Evolutionary conservation across 1,140 invertebrate genomes (phyloP), one percentile per base, ranked within the genome.

Genomic region (Mesaphorura yosii): DNA sequence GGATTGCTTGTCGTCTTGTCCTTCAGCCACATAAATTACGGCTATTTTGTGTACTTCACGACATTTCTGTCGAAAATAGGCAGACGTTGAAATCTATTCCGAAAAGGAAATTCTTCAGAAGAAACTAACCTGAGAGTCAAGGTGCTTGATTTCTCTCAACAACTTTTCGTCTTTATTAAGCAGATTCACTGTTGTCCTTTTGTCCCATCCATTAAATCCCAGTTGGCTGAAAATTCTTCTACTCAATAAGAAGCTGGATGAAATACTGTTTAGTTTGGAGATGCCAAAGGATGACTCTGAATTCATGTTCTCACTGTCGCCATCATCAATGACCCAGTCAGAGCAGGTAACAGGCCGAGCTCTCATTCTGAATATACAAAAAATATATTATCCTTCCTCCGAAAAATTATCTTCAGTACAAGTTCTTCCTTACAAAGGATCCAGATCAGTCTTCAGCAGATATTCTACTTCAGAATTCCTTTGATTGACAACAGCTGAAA

Each of bases 11-110:
- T 96, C 92, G 71, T 99, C 94, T 68, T 98, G 95, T 0, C 94
- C 94, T 19, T 85, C 82, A 23, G 83, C 89, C 1, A 98, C 93
- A 71, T 97, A 99, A 61, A 99, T 94, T 2, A 99, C 91, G 10
- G 95, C 96, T 65, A 99, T 86, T 73, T 99, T 99, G 70, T 99
- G 95, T 1, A 93, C 96, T 68, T 99, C 95, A 23, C 95, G 78
- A 62, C 87, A 86, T 65, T 70, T 68, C 83, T 84, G 66, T 23
- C 70, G 68, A 44, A 62, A 48, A 48, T 59, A 45, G 48, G 50
- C 19, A 45, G 20, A 39, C 1, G 20, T n/a, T n/a, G n/a, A n/a
- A n/a, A n/a, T n/a, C 17, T 29, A 14, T 28, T 38, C 15, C n/a
- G 31, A 48, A 27, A 44, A n/a, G 14, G 17, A 4, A 48, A 40